phyloP scores from a whole-genome alignment of 2,888 invertebrate species.

The Drosophila meridiana region DNA sequence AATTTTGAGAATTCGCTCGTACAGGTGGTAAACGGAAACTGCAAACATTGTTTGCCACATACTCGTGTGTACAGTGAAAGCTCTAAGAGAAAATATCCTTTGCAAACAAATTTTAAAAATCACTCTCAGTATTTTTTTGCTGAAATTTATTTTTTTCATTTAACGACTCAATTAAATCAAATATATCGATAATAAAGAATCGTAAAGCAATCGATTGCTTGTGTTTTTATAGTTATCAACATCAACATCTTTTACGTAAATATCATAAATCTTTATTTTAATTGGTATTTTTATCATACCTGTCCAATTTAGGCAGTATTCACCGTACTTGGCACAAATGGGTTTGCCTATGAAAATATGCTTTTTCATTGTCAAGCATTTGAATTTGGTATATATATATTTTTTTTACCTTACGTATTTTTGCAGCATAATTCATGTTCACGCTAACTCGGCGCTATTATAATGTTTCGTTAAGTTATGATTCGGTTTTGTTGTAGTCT shows the following conservation, averaged over 20 bases:
- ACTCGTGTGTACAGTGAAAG: neutral
- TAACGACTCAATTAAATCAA: neutral
- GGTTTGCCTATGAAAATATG: conserved; percentile 21
- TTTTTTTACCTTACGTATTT: conserved; percentile 4
- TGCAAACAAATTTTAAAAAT: no score
- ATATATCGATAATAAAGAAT: neutral
- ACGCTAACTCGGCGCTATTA: conserved; percentile 59
- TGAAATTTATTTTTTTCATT: no score
- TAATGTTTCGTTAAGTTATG: conserved; percentile 48
- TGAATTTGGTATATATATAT: conserved; percentile 30
- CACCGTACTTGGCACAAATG: neutral
- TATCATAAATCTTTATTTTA: neutral
- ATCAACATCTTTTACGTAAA: neutral
- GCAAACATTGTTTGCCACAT: neutral
- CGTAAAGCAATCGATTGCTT: neutral
- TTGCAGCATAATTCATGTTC: conserved; percentile 64
- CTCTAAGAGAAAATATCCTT: neutral
- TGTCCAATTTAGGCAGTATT: neutral
- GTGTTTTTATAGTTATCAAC: no score
- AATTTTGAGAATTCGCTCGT: conserved; percentile 37
- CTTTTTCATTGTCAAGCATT: conserved; percentile 53
- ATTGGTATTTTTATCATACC: neutral
- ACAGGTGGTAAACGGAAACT: conserved; percentile 52
- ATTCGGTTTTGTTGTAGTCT: conserved; percentile 24
- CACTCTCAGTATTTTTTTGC: no score